Evolutionary conservation across 2,888 invertebrate species (phyloP).

Genomic region (Cybosia mesomella): DNA sequence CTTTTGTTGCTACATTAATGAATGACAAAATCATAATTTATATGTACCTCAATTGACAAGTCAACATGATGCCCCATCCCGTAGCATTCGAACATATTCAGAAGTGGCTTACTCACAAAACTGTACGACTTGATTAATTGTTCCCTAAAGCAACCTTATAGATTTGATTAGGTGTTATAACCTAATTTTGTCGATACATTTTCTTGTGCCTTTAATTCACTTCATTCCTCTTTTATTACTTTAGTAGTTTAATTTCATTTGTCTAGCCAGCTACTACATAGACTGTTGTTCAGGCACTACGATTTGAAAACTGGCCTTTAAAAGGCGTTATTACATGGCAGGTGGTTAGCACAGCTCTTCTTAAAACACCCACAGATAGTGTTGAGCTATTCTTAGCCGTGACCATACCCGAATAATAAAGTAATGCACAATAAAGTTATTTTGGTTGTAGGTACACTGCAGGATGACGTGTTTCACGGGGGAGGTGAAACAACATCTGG

Average conservation of each 20-base stretch:
- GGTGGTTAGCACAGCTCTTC: constrained; percentile 11
- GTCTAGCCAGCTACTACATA: constrained; percentile 2
- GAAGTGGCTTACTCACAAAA: no score
- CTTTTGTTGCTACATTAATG: no score
- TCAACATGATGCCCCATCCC: no score
- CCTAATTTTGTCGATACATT: not conserved
- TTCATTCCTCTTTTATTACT: not conserved
- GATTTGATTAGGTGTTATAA: not conserved
- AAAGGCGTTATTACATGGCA: constrained; percentile 14
- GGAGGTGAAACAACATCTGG: constrained; percentile 75
- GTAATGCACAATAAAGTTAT: constrained; percentile 35
- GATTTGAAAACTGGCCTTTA: not conserved
- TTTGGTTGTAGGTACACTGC: constrained; percentile 33
- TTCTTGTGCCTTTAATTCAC: not conserved
- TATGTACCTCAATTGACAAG: no score
- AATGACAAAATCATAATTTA: no score
- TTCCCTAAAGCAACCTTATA: not conserved
- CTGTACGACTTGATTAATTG: not conserved
- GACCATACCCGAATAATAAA: constrained; percentile 26
- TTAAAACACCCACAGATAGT: constrained; percentile 19
- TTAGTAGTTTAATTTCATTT: not conserved
- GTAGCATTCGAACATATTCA: no score
- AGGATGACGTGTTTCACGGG: constrained; percentile 52
- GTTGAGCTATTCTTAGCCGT: constrained; percentile 21
- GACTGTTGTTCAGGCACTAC: constrained; percentile 4